These are phyloP conservation scores for Pipra filicauda DNA, from an alignment of 2,113 vertebrate species.

Conservation along the genomic window DNA sequence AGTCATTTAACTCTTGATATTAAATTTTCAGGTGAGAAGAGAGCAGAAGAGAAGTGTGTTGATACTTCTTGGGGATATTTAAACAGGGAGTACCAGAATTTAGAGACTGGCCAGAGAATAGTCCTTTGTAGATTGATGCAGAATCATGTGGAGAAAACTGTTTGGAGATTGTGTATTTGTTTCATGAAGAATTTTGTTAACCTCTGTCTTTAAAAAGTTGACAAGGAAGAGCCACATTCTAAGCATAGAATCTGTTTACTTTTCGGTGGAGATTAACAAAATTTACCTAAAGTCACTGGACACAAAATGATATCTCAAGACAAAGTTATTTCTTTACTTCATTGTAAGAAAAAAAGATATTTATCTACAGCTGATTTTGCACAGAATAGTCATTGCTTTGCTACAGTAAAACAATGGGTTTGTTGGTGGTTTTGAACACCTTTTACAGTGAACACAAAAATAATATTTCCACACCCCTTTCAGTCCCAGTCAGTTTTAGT, in stretches of 20 bases:
- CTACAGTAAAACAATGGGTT: background rate
- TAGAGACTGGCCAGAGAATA: background rate
- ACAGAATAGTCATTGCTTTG: background rate
- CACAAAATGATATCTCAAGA: background rate
- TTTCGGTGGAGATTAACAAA: background rate
- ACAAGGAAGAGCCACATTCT: background rate
- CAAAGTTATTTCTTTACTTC: background rate
- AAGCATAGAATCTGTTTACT: background rate
- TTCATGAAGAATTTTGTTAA: background rate
- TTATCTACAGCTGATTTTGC: background rate
- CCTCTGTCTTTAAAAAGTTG: background rate
- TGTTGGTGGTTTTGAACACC: background rate
- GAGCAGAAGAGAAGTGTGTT: background rate
- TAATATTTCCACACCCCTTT: background rate
- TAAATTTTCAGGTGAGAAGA: background rate
- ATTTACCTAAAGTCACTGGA: background rate
- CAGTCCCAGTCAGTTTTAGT: background rate
- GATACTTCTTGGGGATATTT: background rate
- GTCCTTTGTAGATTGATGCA: background rate
- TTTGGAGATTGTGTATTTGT: background rate
- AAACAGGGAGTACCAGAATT: background rate
- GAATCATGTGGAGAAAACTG: background rate
- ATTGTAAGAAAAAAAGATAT: background rate
- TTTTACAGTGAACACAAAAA: background rate
- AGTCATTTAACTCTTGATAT: background rate